Base-by-base conservation (phyloP, 2,113 vertebrate species). In the Menura novaehollandiae region DNA sequence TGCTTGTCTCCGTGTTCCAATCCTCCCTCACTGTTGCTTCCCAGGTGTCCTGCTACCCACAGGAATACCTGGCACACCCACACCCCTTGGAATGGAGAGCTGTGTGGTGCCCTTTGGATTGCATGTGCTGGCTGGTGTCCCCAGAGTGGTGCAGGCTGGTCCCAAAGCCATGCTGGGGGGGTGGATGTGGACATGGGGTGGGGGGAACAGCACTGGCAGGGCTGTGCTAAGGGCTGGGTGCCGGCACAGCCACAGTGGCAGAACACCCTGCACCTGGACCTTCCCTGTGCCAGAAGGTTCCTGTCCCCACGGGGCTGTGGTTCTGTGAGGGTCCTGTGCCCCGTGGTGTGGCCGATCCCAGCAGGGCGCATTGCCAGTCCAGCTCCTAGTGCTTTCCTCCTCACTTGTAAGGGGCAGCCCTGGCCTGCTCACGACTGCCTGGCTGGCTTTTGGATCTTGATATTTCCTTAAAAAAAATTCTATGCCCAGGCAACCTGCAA, bases 261-360 rank as follows among this genome's bases (percentile, higher is more conserved):
- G 35, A 56, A 35, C 3, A 4, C 11, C 8, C 41, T 7, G 8
- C 35, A n/a, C 39, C 13, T 32, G 43, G 13, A n/a, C 28, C 53
- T 73, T 64, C 44, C 64, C 47, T 64, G 44, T 37, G 21, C 19
- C 51, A 35, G 30, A 47, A 63, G 10, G 53, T 7, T 73, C 43
- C 49, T 73, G 63, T 23, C 53, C 52, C 35, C 20, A n/a, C 0
- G 0, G 21, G 10, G 13, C 51, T 72, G 23, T 11, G 1, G 21
- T 60, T 26, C 33, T 69, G 26, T 1, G 3, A 93, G 55, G 22
- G 18, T 19, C 32, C 66, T 2, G 1, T 53, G 39, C 49, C 20
- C 1, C 0, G 3, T 59, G 73, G 11, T 4, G 1, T 10, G 21
- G 15, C 47, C 0, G 1, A 32, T 68, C 18, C 33, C 59, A 85